Evolutionary conservation across 2,113 vertebrate genomes (phyloP), one percentile per base, ranked within the genome.

Genomic region (Charadrius vociferus): DNA sequence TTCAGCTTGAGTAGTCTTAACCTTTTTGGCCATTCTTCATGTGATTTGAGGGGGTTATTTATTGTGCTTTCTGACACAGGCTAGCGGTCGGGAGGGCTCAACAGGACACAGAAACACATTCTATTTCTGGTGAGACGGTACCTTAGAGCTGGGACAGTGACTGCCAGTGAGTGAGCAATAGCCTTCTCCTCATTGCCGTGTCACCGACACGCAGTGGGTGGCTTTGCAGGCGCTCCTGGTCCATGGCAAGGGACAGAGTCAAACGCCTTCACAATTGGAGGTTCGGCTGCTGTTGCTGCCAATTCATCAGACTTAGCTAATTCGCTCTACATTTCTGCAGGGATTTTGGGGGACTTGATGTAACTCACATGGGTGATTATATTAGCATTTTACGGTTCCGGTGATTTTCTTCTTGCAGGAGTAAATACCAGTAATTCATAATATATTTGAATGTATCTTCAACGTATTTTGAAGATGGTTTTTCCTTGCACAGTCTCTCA

Each of bases 241-340:
- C 50, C 16, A 2, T 12, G 34, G 55, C 59, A 65, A 27, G 0
- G 1, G 43, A 27, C 53, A 27, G 26, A 29, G 32, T 24, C 49
- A 50, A 24, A 50, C 22, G 9, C 22, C 4, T 67, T 65, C 55
- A 14, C 0, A 0, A 1, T 0, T 32, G 39, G 50, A 49, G 11
- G 36, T 30, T 53, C 18, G 47, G 23, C 65, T 88, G 39, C 73
- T 6, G 1, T 2, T 11, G 41, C 24, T 37, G 49, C 23, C 30
- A 10, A 2, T 36, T 79, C 70, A n/a, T 74, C 16, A 8, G n/a
- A 24, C 24, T 39, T 27, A 10, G 18, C 16, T 71, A 34, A 56
- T 85, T 81, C 58, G 61, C 61, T 63, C 59, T 36, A 0, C 0
- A 0, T 62, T 37, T 72, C 36, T 36, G n/a, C 20, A 23, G 43